Evolutionary conservation across 2,113 vertebrate genomes (phyloP).

Genomic region (Illadopsis cleaveri): DNA sequence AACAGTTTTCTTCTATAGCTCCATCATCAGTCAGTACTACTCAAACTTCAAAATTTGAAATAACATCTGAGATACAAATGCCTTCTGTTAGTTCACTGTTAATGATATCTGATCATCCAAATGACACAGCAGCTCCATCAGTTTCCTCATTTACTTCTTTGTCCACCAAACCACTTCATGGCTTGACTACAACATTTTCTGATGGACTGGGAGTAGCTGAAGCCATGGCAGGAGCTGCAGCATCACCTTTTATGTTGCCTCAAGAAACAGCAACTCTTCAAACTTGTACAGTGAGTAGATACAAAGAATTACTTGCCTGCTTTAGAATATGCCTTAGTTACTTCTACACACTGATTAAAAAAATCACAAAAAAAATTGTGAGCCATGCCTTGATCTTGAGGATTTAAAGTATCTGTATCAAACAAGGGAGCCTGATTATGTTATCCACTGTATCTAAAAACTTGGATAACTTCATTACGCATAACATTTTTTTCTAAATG

Average conservation of each 20-base stretch:
- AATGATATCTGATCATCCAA: neutral
- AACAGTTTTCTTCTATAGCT: neutral
- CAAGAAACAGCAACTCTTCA: slow-evolving; percentile 15
- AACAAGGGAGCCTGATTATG: neutral
- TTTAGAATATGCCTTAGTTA: neutral
- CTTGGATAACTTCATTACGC: neutral
- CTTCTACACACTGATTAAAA: neutral
- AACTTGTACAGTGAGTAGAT: slow-evolving; percentile 73
- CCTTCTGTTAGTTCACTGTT: neutral
- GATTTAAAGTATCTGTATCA: neutral
- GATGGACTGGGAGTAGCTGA: slow-evolving; percentile 10
- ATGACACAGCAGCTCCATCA: slow-evolving; percentile 4
- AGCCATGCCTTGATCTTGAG: neutral
- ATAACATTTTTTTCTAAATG: neutral
- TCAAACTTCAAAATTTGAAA: neutral
- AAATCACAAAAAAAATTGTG: neutral
- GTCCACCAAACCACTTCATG: neutral
- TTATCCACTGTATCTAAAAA: neutral
- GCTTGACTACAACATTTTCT: slow-evolving; percentile 27
- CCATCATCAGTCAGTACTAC: neutral
- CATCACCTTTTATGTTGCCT: neutral
- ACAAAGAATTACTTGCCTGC: neutral
- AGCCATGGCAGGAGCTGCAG: neutral
- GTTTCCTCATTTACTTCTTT: neutral
- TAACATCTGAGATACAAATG: neutral